Conservation (phyloP, 2,113 vertebrate genomes). For the Emberiza fucata region DNA sequence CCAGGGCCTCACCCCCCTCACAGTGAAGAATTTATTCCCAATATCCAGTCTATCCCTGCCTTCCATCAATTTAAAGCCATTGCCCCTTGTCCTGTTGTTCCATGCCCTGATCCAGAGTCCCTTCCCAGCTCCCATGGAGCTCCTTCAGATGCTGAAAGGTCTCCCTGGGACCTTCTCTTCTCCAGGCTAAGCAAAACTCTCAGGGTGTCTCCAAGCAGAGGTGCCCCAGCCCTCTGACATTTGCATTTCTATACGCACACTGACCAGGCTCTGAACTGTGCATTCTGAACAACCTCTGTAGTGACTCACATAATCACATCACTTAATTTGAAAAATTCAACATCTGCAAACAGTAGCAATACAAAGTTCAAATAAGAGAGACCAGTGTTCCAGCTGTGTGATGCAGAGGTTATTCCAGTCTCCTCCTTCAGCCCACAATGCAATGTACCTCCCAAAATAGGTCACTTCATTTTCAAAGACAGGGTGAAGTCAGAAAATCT, state of each 20-base stretch:
- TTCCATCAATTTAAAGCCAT: background rate
- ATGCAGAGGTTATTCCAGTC: background rate
- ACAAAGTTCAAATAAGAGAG: background rate
- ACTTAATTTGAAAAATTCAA: background rate
- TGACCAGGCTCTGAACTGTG: no score
- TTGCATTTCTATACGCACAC: background rate
- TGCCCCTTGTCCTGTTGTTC: background rate
- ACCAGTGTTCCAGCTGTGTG: background rate
- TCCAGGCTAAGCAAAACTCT: background rate
- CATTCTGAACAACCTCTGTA: background rate
- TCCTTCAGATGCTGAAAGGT: background rate
- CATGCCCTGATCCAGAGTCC: background rate
- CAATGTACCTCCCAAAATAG: rapidly evolving
- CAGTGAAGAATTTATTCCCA: background rate
- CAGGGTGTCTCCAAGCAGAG: background rate
- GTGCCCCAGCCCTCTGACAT: background rate
- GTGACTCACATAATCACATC: background rate
- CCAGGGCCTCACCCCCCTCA: no score
- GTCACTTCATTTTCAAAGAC: background rate
- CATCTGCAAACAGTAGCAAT: background rate
- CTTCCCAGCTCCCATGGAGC: background rate
- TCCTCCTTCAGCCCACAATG: background rate
- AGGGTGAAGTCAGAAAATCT: background rate
- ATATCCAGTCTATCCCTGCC: background rate
- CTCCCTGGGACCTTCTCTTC: background rate